Evolutionary conservation across 2,113 vertebrate species (phyloP), one percentile per base, ranked within the genome.

Genomic region (Acinonyx jubatus): DNA sequence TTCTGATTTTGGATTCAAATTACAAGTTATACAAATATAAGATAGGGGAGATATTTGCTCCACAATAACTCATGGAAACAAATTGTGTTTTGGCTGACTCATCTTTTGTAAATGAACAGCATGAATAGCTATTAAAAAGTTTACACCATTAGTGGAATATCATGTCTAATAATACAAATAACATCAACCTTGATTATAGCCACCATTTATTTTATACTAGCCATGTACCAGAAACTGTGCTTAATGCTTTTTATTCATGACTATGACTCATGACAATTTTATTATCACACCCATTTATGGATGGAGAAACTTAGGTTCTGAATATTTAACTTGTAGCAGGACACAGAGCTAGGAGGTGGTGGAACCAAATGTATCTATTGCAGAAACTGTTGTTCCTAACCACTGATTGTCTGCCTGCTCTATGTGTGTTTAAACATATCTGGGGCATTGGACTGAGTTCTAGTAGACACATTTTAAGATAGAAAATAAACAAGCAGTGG

Each of bases 1-100:
- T 66, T 87, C 21, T 96, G 76, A 96, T 88, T 95, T 97, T 85
- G 74, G 65, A 52, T 90, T 87, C 68, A 80, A 89, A 92, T 96
- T 78, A 63, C 8, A 94, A 87, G 33, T 81, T 94, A 36, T 5
- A 91, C 36, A 68, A 96, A 86, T 73, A 65, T 36, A 97, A 93
- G 41, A 38, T 86, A 84, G 48, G 12, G 63, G 61, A 95, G 25
- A 95, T 96, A 3, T 83, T 97, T 95, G 27, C 12, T 95, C 84
- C 76, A 80, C 1, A 91, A 85, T 5, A 74, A 65, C 69, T 90
- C 73, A 86, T 78, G 57, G 65, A 52, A 84, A 89, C 79, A 95
- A 86, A 23, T 81, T 57, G 38, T 74, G 18, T 81, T 95, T 93
- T 76, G 27, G 21, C 38, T 79, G 48, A 71, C 23, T 92, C 33